A percentile compares a stretch with the other conserved stretches of the same genome.
Evolutionary conservation across 2,797 vertebrate species (phyloP).

Genomic region (Xiphophorus birchmanni): DNA sequence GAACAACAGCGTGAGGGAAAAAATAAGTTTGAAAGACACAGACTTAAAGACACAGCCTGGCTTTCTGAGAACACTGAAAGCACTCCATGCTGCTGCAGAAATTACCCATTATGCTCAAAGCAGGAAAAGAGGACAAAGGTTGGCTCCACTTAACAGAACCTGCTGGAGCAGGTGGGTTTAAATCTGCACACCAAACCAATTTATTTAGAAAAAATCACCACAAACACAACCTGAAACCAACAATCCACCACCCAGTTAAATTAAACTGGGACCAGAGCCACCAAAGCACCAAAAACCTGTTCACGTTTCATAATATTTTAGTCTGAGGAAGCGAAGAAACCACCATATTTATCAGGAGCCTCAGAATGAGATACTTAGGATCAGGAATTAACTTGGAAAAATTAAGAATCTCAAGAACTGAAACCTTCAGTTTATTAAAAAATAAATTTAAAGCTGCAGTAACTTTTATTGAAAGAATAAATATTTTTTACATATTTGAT

Average conservation of each 20-base stretch:
- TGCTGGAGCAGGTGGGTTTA: background rate
- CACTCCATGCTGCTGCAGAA: background rate
- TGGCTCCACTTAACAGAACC: background rate
- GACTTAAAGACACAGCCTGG: slow-evolving; percentile 8
- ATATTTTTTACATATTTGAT: too few relatives aligned
- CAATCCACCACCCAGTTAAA: background rate
- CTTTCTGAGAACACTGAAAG: slow-evolving; percentile 1
- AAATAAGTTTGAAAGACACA: slow-evolving; percentile 5
- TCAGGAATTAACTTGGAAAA: background rate
- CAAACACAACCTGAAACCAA: background rate
- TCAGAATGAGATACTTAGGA: background rate
- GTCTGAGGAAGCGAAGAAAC: background rate
- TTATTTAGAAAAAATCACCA: background rate
- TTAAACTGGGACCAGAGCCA: background rate
- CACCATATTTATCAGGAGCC: background rate
- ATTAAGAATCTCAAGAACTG: background rate
- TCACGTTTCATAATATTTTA: background rate
- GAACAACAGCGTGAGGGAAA: slow-evolving; percentile 11
- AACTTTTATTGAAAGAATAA: too few relatives aligned
- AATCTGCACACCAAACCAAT: background rate
- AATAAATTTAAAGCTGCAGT: background rate
- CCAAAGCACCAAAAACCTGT: background rate
- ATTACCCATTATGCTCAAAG: background rate
- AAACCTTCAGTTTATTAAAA: background rate
- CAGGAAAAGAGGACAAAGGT: background rate